Evolutionary conservation across 2,113 vertebrate genomes (phyloP).

Genomic region (Cercopithecus mona): DNA sequence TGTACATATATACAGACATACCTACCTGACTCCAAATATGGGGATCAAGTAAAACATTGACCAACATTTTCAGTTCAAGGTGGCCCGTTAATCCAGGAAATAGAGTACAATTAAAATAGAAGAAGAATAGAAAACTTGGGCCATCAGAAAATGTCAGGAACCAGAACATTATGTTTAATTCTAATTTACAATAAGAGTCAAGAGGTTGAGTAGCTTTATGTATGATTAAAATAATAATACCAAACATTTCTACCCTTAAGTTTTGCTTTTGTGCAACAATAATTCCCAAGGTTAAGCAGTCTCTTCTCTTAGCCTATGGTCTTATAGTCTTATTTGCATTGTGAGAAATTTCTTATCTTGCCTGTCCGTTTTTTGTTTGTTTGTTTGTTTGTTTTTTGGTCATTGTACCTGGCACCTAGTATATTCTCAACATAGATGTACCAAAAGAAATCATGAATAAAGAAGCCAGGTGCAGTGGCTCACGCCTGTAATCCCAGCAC

Average conservation of each 20-base stretch:
- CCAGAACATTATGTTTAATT: slow-evolving; percentile 21
- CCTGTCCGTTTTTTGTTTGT: not conserved
- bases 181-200: not conserved
- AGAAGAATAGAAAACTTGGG: not conserved
- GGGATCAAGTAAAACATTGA: not conserved
- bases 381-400: not conserved
- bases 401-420: not conserved
- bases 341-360: not conserved
- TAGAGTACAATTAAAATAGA: not conserved
- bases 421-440: not conserved
- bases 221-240: not conserved
- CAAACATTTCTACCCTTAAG: not conserved
- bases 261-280: slow-evolving; percentile 18
- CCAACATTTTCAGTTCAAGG: not conserved
- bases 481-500: too few species aligned
- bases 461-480: not conserved
- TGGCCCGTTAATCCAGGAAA: not conserved
- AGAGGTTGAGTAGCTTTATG: not conserved
- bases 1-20: not conserved
- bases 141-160: slow-evolving; percentile 21
- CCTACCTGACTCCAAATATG: not conserved
- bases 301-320: slow-evolving; percentile 2
- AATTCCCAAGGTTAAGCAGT: not conserved
- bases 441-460: not conserved
- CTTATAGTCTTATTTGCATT: not conserved